Percentiles rank a stretch among this genome's conserved stretches.
Conservation (phyloP, 2,113 vertebrate genomes). For the Carassius gibelio region DNA sequence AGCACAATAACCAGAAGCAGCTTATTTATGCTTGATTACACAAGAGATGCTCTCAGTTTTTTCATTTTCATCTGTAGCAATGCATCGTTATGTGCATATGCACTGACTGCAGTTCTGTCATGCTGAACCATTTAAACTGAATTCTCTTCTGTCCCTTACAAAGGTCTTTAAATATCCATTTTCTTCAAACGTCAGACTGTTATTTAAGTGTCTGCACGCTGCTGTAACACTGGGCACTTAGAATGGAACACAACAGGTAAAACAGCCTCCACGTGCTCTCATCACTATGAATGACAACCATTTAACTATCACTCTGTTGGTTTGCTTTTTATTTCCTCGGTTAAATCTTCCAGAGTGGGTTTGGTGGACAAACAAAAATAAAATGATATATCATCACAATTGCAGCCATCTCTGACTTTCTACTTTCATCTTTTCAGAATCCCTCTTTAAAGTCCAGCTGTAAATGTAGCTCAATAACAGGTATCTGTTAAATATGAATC, state of each 20-base stretch:
- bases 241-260: slow-evolving; percentile 1
- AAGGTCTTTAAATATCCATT: slow-evolving; percentile 22
- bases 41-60: slow-evolving; percentile 14
- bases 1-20: neutral
- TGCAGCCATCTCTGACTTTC: neutral
- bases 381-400: slow-evolving; percentile 41
- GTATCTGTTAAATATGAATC: neutral
- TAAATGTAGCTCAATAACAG: neutral
- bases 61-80: neutral
- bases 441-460: neutral
- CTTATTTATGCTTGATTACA: slow-evolving; percentile 6
- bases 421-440: neutral
- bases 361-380: slow-evolving; percentile 24
- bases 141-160: neutral
- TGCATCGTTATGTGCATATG: neutral
- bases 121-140: slow-evolving; percentile 11
- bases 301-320: neutral
- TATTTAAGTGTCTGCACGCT: slow-evolving; percentile 7
- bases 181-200: slow-evolving; percentile 4
- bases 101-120: neutral
- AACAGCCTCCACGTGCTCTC: neutral
- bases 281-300: slow-evolving; percentile 1
- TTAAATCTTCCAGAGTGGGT: slow-evolving; percentile 27
- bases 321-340: slow-evolving; percentile 29
- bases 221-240: neutral